phyloP scores from a whole-genome alignment of 2,797 vertebrate species.

The Falco cherrug region DNA sequence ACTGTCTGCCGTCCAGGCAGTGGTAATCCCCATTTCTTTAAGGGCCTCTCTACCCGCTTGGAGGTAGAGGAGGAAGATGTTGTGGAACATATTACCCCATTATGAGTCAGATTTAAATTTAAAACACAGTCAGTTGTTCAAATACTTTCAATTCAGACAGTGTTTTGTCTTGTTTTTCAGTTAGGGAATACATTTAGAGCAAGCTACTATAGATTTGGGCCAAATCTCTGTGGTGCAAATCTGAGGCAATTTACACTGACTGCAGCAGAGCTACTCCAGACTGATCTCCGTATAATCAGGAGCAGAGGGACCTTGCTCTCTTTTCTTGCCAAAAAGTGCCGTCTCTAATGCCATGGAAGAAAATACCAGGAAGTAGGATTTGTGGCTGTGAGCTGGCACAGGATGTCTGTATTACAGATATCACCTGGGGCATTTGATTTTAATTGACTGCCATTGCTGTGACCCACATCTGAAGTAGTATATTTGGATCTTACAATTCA shows the following conservation, averaged over 20 bases:
- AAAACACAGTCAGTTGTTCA: slow-evolving; percentile 42
- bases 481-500: neutral
- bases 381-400: neutral
- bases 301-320: slow-evolving; percentile 7
- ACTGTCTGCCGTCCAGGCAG: accelerated
- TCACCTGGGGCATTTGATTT: slow-evolving; percentile 5
- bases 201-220: slow-evolving; percentile 27
- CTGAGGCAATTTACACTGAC: slow-evolving; percentile 56
- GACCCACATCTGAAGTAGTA: neutral
- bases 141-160: slow-evolving; percentile 40
- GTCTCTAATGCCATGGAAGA: neutral
- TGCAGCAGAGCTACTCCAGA: slow-evolving; percentile 16
- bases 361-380: slow-evolving; percentile 2
- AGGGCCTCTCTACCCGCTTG: neutral
- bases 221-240: neutral
- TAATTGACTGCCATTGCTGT: neutral
- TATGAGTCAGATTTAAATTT: slow-evolving; percentile 66
- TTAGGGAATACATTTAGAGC: slow-evolving; percentile 2
- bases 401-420: slow-evolving; percentile 13
- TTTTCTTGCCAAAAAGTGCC: neutral
- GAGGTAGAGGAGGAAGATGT: slow-evolving; percentile 34
- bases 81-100: slow-evolving; percentile 34
- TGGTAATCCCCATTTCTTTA: neutral
- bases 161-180: slow-evolving; percentile 59
- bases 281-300: neutral